Evolutionary conservation across 1,140 invertebrate species (phyloP), one percentile per base, ranked within the genome.

Genomic region (Rhopalosiphum maidis): DNA sequence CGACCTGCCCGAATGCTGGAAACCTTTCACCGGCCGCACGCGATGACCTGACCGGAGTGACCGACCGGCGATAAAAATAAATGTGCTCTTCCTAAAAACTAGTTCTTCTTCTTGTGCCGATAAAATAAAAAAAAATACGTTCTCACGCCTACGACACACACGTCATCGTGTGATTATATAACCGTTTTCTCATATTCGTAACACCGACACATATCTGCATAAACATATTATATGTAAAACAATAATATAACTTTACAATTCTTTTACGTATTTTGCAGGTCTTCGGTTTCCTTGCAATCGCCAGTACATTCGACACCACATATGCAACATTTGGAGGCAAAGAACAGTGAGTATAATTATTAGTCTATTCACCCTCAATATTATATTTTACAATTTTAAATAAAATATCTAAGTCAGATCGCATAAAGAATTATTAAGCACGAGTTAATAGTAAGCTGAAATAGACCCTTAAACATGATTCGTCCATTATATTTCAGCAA

Each of bases 1-100:
- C 41, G 60, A 48, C n/a, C 41, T 83, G 68, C 90, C 90, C 43
- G 60, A 91, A 91, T 91, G 9, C 90, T 91, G 90, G 68, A 92
- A 92, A 83, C 90, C 90, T 92, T 92, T 92, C 90, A 92, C 90
- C 46, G 60, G 43, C 25, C 60, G 41, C 90, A 35, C 90, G 90
- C 60, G 37, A 30, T 60, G 48, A 48, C 35, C 88, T 35, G 41
- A 25, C 41, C 41, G 11, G 8, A 85, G 35, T 88, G 48, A 89
- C 87, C 87, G 87, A 54, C 35, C 21, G 23, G 51, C 6, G 41
- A n/a, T 46, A 35, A 23, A 88, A 51, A 51, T 51, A 51, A 46
- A 41, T 94, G 37, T 21, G 30, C 30, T 90, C 89, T 90, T 90
- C 55, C 54, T 68, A 1, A 89, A 90, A 60, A 41, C 35, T 43